Conservation (phyloP, 1,140 invertebrate genomes). For the Tenebrio molitor region DNA sequence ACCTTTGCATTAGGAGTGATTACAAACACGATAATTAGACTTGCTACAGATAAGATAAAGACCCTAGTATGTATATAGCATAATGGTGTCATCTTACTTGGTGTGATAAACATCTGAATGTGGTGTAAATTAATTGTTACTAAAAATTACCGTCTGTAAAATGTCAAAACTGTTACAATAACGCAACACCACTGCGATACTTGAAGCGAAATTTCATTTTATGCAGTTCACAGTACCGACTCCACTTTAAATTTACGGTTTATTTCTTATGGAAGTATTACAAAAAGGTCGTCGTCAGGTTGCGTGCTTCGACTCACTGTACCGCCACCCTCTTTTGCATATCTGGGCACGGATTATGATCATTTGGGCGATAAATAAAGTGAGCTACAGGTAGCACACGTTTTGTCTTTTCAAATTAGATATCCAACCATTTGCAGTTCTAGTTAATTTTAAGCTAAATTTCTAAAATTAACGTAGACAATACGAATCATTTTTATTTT, state of each 20-base stretch:
- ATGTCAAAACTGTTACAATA: constrained; percentile 18
- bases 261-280: constrained; percentile 37
- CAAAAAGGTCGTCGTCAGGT: constrained; percentile 54
- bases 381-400: constrained; percentile 48
- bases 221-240: neutral
- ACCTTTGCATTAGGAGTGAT: constrained; percentile 16
- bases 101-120: neutral
- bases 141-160: neutral
- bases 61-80: neutral
- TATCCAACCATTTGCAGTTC: neutral
- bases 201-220: neutral
- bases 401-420: constrained; percentile 2
- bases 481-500: too few relatives aligned
- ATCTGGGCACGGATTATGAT: constrained; percentile 48
- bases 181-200: constrained; percentile 14
- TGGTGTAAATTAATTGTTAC: too few relatives aligned
- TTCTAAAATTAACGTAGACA: too few relatives aligned
- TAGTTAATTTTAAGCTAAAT: too few relatives aligned
- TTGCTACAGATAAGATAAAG: constrained; percentile 45
- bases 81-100: too few relatives aligned
- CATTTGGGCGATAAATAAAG: constrained; percentile 25
- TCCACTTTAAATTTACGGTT: neutral
- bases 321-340: constrained; percentile 50
- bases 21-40: constrained; percentile 35
- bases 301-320: constrained; percentile 41